These are phyloP conservation scores for Poecilus cupreus DNA, from an alignment of 2,888 invertebrate species.

Conservation along the genomic window DNA sequence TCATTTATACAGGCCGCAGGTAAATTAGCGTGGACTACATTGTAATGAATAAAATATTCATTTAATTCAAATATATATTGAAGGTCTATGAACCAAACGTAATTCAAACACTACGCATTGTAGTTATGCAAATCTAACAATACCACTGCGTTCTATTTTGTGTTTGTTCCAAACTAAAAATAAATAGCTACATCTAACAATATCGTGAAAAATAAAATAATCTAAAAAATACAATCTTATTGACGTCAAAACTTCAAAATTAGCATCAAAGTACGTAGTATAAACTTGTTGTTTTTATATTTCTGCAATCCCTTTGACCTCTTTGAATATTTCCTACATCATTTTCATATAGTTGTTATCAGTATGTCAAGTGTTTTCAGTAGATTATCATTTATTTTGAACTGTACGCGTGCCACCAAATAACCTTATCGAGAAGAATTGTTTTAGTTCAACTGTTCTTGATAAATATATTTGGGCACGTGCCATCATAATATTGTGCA, in stretches of 20 bases:
- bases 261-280: slow-evolving; percentile 7
- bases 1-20: slow-evolving; percentile 17
- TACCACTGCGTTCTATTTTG: background rate
- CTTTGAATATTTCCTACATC: slow-evolving; percentile 16
- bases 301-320: background rate
- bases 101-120: background rate
- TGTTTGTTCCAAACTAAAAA: background rate
- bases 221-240: background rate
- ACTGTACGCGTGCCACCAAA: slow-evolving; percentile 52
- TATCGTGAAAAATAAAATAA: slow-evolving; percentile 14
- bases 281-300: background rate
- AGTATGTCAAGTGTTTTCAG: slow-evolving; percentile 9
- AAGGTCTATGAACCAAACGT: background rate
- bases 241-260: slow-evolving; percentile 23
- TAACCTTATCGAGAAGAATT: slow-evolving; percentile 14
- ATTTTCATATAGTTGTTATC: background rate
- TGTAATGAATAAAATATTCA: background rate
- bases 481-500: slow-evolving; percentile 17
- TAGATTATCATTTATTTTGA: slow-evolving; percentile 21
- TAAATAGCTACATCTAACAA: slow-evolving; percentile 35
- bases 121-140: background rate
- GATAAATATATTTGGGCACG: slow-evolving; percentile 16
- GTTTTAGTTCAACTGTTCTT: slow-evolving; percentile 16
- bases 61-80: background rate
- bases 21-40: slow-evolving; percentile 1